Evolutionary conservation across 2,888 invertebrate species (phyloP).

Genomic region (Eurois occulta): DNA sequence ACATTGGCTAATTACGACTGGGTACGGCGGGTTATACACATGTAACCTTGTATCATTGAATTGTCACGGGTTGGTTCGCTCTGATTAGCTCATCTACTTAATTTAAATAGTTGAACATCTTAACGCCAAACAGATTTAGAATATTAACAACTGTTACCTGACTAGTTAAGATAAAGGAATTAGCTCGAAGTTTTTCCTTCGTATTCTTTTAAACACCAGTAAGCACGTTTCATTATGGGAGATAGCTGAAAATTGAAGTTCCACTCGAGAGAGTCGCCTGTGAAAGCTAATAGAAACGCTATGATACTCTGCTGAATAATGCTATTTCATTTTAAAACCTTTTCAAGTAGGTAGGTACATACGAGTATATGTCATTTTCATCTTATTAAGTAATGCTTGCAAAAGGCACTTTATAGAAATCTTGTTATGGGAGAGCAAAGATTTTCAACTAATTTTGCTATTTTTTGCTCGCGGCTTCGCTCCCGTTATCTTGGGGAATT

Average conservation of each 20-base stretch:
- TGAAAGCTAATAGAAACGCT: slow-evolving; percentile 24
- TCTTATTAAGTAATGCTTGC: not conserved
- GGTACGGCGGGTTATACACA: slow-evolving; percentile 4
- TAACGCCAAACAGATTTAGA: slow-evolving; percentile 5
- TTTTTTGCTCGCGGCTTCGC: too few species aligned
- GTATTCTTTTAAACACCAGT: slow-evolving; percentile 10
- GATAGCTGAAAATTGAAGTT: slow-evolving; percentile 24
- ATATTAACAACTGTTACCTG: slow-evolving; percentile 14
- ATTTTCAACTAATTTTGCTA: not conserved
- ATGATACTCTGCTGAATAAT: slow-evolving; percentile 10
- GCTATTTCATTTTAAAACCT: slow-evolving; percentile 16
- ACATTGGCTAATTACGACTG: slow-evolving; percentile 11
- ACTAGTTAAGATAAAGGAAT: slow-evolving; percentile 34
- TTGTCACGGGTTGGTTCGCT: slow-evolving; percentile 12
- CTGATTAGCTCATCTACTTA: slow-evolving; percentile 5
- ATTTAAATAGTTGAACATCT: slow-evolving; percentile 1
- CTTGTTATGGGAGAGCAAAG: not conserved
- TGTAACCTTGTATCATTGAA: slow-evolving; percentile 43
- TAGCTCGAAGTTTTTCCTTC: slow-evolving; percentile 14
- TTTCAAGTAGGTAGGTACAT: not conserved
- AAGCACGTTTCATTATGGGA: slow-evolving; percentile 22
- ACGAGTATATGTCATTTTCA: not conserved
- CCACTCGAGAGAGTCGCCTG: slow-evolving; percentile 5
- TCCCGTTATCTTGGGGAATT: too few species aligned
- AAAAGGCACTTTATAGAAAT: not conserved